Percentiles rank a stretch among this genome's conserved stretches.
Conservation (phyloP, 2,888 invertebrate genomes). For the Craniophora ligustri region DNA sequence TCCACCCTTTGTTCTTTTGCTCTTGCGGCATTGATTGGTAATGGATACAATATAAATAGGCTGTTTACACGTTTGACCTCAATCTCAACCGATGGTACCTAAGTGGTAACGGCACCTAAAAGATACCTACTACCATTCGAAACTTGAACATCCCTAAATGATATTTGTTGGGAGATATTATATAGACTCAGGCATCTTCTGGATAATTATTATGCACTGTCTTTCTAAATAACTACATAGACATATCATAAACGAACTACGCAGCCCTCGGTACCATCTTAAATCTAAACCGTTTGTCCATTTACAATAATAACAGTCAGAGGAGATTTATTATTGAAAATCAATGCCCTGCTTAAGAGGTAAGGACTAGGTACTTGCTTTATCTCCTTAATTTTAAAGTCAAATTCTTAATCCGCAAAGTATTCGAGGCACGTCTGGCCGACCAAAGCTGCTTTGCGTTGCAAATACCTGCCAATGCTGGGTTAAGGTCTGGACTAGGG, state of each 20-base stretch:
- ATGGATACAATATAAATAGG: slow-evolving; percentile 22
- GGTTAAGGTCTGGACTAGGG: slow-evolving; percentile 56
- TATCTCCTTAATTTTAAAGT: slow-evolving; percentile 81
- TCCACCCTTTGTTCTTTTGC: slow-evolving; percentile 72
- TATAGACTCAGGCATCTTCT: too few relatives aligned
- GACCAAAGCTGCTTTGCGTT: slow-evolving; percentile 67
- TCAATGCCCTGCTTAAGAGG: slow-evolving; percentile 67
- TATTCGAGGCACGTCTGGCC: slow-evolving; percentile 70
- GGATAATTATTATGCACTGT: too few relatives aligned
- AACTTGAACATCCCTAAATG: too few relatives aligned
- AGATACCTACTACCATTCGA: too few relatives aligned
- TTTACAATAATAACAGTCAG: slow-evolving; percentile 56
- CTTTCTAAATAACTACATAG: slow-evolving; percentile 7
- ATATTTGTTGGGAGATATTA: too few relatives aligned
- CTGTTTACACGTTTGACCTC: not conserved
- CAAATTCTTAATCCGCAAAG: slow-evolving; percentile 78
- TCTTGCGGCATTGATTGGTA: slow-evolving; percentile 62
- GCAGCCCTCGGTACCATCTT: slow-evolving; percentile 9
- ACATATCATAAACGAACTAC: slow-evolving; percentile 3
- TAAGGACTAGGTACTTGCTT: slow-evolving; percentile 64
- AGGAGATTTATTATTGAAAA: slow-evolving; percentile 66
- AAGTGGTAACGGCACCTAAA: too few relatives aligned
- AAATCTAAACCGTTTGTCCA: slow-evolving; percentile 22
- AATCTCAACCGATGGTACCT: too few relatives aligned
- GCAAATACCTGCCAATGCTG: slow-evolving; percentile 63